Conservation (phyloP, 2,113 vertebrate species). For the Brienomyrus brachyistius region DNA sequence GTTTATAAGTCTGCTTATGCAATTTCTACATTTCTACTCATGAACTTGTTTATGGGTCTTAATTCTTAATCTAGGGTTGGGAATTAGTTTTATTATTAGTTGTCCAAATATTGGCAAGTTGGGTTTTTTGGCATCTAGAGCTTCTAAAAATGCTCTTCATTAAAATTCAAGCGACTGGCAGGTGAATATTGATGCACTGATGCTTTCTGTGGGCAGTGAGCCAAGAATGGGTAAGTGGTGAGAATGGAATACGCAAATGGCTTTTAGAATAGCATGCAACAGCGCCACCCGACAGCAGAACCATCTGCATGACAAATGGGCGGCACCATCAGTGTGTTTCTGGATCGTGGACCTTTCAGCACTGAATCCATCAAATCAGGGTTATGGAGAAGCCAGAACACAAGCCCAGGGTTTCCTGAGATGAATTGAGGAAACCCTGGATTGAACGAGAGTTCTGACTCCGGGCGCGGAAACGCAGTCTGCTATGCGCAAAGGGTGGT, state of each 20-base stretch:
- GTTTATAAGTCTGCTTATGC: not conserved
- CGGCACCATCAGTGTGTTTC: not conserved
- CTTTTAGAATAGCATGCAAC: not conserved
- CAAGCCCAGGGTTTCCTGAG: not conserved
- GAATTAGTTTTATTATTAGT: not conserved
- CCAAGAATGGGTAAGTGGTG: not conserved
- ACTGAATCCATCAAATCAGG: not conserved
- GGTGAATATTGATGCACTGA: not conserved
- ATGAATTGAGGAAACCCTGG: not conserved
- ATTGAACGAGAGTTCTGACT: not conserved
- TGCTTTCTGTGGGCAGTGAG: not conserved
- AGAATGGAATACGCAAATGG: not conserved
- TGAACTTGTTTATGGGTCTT: not conserved
- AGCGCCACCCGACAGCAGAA: not conserved
- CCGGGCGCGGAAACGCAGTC: not conserved
- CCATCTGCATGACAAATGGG: not conserved
- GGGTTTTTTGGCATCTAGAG: not conserved
- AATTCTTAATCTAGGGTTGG: not conserved
- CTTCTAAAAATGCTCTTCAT: not conserved
- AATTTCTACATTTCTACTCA: not conserved
- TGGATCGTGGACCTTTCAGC: not conserved
- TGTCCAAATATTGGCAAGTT: not conserved
- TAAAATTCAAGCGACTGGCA: not conserved
- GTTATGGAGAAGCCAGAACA: not conserved
- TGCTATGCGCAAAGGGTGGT: not conserved